A percentile compares a stretch with the other conserved stretches of the same genome.
phyloP scores from a whole-genome alignment of 64 coral and sea anemone species.

The Dendrophyllia cribrosa region DNA sequence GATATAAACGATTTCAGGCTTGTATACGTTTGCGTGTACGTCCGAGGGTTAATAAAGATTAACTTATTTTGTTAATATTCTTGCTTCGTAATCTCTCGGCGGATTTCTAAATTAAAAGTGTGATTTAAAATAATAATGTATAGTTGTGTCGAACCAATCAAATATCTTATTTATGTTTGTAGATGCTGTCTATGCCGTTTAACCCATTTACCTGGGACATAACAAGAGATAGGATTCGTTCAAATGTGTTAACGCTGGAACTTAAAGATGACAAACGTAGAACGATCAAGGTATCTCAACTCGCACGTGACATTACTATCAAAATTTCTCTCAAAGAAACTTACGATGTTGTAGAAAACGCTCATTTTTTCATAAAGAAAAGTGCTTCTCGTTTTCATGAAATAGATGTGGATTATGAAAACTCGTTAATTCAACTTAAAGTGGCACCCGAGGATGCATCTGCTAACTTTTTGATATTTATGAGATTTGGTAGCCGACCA shows the following conservation, averaged over 20 bases:
- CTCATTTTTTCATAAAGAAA: neutral
- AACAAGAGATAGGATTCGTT: constrained; percentile 29
- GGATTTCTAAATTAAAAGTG: too few relatives aligned
- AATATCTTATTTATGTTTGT: neutral
- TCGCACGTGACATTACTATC: constrained; percentile 25
- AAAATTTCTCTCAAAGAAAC: neutral
- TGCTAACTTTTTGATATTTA: neutral
- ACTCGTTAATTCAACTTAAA: neutral
- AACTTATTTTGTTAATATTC: too few relatives aligned
- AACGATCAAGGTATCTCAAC: neutral
- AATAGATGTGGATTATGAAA: neutral
- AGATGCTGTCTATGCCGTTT: constrained; percentile 65
- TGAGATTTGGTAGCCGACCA: neutral
- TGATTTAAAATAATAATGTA: too few relatives aligned
- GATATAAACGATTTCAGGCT: too few relatives aligned
- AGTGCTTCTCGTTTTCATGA: neutral
- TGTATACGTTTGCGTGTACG: too few relatives aligned
- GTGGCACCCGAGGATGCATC: neutral
- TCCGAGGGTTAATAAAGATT: too few relatives aligned
- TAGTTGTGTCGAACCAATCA: too few relatives aligned
- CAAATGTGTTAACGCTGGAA: constrained; percentile 50
- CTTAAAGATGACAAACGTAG: constrained; percentile 46
- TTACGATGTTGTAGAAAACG: neutral
- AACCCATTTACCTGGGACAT: constrained; percentile 85
- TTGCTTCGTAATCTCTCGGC: too few relatives aligned